Evolutionary conservation across 2,797 vertebrate species (phyloP), one percentile per base, ranked within the genome.

Genomic region (Gila robusta): DNA sequence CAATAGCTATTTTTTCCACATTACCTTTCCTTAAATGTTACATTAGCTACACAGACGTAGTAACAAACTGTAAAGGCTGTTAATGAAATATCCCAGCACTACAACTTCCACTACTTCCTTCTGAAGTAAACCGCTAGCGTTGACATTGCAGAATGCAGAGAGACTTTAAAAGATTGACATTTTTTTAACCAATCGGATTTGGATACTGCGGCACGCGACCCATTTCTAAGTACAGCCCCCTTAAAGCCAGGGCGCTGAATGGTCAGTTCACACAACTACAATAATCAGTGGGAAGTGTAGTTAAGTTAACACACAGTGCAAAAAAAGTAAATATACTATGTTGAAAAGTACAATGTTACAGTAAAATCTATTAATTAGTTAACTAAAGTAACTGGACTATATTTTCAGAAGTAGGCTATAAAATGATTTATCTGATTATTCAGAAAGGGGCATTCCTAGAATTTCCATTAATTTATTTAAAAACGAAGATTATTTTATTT

Each of bases 111-210:
- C 76, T 41, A 77, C 81, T 91, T 90, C 88, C 85, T 83, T 19
- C 12, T 74, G 28, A 19, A 52, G 49, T 49, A 17, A 26, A 11
- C 37, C 47, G 14, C 11, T 73, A 3, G 6, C 37, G 37, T 39
- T 56, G 1, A 37, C 83, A 28, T 79, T 59, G 14, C 5, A 86
- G 62, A 74, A 4, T 37, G 84, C 5, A 86, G 62, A 72, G 5
- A 35, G 82, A 47, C 19, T 56, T 4, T 80, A 74, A 4, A 7
- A 0, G 47, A 82, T 35, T 77, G 87, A 37, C 87, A 70, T 26
- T 35, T 47, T 6, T 0, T 3, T 26, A 64, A 52, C 93, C 93
- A 94, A 95, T 94, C 88, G 90, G 52, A 52, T 76, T 78, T 35
- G 16, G 74, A 67, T 21, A 28, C 5, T 17, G 23, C 1, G 23